phyloP scores from a whole-genome alignment of 2,797 vertebrate species.

The Tapirus indicus region DNA sequence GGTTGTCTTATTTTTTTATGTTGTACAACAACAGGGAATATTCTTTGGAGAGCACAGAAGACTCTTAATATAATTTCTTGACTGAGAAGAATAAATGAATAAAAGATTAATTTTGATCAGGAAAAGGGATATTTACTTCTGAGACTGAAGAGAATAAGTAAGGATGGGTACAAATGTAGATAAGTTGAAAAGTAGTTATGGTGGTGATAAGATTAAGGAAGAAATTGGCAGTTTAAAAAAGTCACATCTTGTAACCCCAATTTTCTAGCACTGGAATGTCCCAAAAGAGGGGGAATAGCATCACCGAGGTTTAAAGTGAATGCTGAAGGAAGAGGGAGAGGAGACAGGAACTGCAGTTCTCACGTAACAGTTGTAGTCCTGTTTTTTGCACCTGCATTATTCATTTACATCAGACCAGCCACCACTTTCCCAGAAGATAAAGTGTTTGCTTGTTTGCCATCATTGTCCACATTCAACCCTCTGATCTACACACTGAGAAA shows the following conservation, averaged over 20 bases:
- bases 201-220: not conserved
- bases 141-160: not conserved
- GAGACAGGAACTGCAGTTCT: constrained; percentile 58
- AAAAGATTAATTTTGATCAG: constrained; percentile 5
- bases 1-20: constrained; percentile 77
- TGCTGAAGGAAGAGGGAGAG: not conserved
- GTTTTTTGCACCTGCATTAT: constrained; percentile 64
- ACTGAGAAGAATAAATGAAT: constrained; percentile 58
- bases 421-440: constrained; percentile 66
- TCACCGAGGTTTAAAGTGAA: not conserved
- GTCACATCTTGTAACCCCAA: not conserved
- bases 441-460: constrained; percentile 74
- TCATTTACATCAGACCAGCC: constrained; percentile 75
- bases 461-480: constrained; percentile 71
- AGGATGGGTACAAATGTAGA: not conserved
- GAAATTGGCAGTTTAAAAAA: not conserved
- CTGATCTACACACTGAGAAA: constrained; percentile 79
- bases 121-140: constrained; percentile 32
- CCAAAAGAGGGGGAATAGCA: not conserved
- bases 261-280: not conserved
- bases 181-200: not conserved
- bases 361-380: constrained; percentile 68
- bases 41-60: constrained; percentile 13
- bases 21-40: constrained; percentile 32
- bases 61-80: constrained; percentile 40